These are phyloP conservation scores for Saccostrea echinata DNA, from an alignment of 1,140 invertebrate genomes.

Conservation along the genomic window DNA sequence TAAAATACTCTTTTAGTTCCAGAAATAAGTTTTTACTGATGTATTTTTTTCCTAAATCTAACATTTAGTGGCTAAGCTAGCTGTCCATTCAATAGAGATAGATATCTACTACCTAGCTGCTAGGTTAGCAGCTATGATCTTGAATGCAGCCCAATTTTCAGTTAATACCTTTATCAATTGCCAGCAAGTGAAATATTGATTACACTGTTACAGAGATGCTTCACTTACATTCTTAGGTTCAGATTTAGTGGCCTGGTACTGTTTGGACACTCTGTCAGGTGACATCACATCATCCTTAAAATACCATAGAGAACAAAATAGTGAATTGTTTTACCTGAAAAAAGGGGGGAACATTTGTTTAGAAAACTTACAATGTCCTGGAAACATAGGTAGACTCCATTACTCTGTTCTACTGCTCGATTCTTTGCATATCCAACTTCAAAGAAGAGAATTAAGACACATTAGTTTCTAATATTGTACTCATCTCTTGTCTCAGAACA, in stretches of 20 bases:
- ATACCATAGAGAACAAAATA: constrained; percentile 13
- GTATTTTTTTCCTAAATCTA: too few relatives aligned
- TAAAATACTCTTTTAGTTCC: too few relatives aligned
- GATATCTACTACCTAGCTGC: too few relatives aligned
- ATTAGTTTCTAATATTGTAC: not conserved
- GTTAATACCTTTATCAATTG: too few relatives aligned
- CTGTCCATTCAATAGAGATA: too few relatives aligned
- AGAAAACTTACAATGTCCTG: constrained; percentile 85
- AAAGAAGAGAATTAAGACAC: constrained; percentile 61
- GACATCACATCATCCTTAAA: constrained; percentile 83
- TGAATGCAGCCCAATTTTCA: too few relatives aligned
- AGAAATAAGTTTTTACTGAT: too few relatives aligned
- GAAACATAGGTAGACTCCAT: constrained; percentile 88
- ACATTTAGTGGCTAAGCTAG: too few relatives aligned
- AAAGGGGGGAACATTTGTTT: not conserved
- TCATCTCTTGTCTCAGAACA: too few relatives aligned
- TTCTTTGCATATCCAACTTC: constrained; percentile 88
- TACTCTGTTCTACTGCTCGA: constrained; percentile 84
- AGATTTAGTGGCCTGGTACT: constrained; percentile 82
- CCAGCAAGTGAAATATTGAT: too few relatives aligned
- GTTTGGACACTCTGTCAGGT: constrained; percentile 83
- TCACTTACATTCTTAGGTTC: constrained; percentile 79
- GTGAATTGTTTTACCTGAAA: too few relatives aligned
- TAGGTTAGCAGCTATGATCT: too few relatives aligned
- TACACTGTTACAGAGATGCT: not conserved